Conservation (phyloP, 1,140 invertebrate genomes). For the Bombus superbus region DNA sequence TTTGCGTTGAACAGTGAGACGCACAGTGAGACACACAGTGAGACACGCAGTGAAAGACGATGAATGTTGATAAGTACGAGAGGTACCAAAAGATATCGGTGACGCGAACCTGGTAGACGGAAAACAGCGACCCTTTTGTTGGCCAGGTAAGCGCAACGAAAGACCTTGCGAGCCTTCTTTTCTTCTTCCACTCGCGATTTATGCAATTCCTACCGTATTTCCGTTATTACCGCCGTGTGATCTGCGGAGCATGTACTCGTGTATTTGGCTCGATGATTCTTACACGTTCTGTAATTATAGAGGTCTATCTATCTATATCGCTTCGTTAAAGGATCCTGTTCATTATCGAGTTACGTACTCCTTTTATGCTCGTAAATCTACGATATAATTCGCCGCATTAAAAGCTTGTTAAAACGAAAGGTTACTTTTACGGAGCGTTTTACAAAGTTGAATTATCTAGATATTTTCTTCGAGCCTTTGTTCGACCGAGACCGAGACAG, state of each 20-base stretch:
- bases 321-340: background rate
- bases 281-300: too few relatives aligned
- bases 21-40: too few relatives aligned
- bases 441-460: too few relatives aligned
- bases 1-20: background rate
- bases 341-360: background rate
- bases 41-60: background rate
- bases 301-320: too few relatives aligned
- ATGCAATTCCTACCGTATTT: background rate
- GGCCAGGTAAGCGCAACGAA: conserved; percentile 5
- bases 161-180: background rate
- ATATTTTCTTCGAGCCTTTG: too few relatives aligned
- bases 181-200: too few relatives aligned
- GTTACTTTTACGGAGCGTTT: too few relatives aligned
- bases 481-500: too few relatives aligned
- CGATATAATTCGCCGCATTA: background rate
- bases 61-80: background rate
- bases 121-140: background rate
- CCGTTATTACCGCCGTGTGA: background rate
- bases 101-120: background rate
- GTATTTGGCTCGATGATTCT: too few relatives aligned
- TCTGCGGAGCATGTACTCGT: background rate
- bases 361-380: background rate
- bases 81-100: background rate
- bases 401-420: too few relatives aligned